phyloP scores from a whole-genome alignment of 1,140 invertebrate genomes.

The Campoletis sonorensis region DNA sequence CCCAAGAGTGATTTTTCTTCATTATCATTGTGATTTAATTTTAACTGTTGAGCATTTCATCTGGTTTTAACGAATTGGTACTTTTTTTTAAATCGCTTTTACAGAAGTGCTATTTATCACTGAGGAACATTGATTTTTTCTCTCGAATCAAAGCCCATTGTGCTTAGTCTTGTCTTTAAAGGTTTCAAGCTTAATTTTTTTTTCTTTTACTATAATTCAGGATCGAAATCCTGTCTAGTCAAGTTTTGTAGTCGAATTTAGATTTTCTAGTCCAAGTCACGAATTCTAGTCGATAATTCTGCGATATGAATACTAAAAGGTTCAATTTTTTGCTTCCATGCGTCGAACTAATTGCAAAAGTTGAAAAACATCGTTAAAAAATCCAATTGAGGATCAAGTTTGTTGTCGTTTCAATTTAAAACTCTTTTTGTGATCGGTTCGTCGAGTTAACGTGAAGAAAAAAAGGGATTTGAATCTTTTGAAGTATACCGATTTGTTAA shows the following conservation, averaged over 20 bases:
- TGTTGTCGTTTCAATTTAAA: not conserved
- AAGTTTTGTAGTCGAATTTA: constrained; percentile 27
- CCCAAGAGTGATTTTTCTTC: constrained; percentile 43
- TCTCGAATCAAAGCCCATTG: not conserved
- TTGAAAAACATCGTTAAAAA: too few species aligned
- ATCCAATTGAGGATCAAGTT: too few species aligned
- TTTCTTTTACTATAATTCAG: not conserved
- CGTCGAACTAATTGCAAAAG: not conserved
- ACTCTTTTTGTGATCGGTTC: too few species aligned
- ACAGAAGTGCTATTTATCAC: not conserved
- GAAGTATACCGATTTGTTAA: not conserved
- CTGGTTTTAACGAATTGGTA: not conserved
- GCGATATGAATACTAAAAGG: too few species aligned
- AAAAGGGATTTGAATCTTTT: too few species aligned
- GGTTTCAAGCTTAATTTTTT: constrained; percentile 1
- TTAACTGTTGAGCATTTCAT: constrained; percentile 31
- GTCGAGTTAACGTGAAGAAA: not conserved
- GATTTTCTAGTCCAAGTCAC: constrained; percentile 37
- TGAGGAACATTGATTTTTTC: not conserved
- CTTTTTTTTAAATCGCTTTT: not conserved
- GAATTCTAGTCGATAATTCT: not conserved
- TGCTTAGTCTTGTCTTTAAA: not conserved
- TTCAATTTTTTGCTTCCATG: too few species aligned
- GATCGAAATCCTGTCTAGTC: constrained; percentile 30
- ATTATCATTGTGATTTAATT: constrained; percentile 40